Base-by-base conservation (phyloP, 2,888 invertebrate genomes). In the Autographa pulchrina region DNA sequence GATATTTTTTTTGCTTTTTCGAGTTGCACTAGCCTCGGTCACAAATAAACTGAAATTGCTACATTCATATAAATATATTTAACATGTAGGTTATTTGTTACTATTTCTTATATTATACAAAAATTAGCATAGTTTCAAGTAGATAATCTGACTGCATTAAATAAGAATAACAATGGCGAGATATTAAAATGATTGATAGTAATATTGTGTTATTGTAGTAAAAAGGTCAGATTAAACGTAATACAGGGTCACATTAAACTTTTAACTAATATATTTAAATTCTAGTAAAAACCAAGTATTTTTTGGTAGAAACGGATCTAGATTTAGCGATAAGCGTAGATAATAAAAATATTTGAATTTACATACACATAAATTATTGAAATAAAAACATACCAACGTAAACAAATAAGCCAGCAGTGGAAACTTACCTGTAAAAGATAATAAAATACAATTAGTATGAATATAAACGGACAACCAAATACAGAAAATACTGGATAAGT, bases 361-460 rank as follows among this genome's bases (percentile, higher is more conserved):
- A n/a, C n/a, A n/a, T n/a, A n/a, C n/a, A n/a, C n/a, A n/a, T n/a
- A n/a, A n/a, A n/a, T n/a, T n/a, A n/a, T n/a, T n/a, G 13, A 43
- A 43, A 43, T 16, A 14, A 43, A 58, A 20, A 76, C 80, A 65
- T 77, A 77, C 80, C 77, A 54, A 0, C 11, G 16, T 2, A 7
- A 31, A 16, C 7, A 9, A 9, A 25, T 0, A 4, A 14, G 6
- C 4, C 52, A 54, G 41, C n/a, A 25, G 14, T 16, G 60, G 32
- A 11, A 65, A 68, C 81, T 81, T 81, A 78, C 78, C 78, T 78
- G 81, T 16, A 52, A 67, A 68, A 60, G 8, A 66, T 9, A 56
- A 61, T 43, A 1, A 66, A 32, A 74, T 9, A 62, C 9, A 56
- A 61, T 68, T 38, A 78, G 16, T 63, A 16, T 25, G n/a, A 0